These are phyloP conservation scores for Phymatocera aterrima DNA, from an alignment of 2,888 invertebrate genomes.

Conservation along the genomic window DNA sequence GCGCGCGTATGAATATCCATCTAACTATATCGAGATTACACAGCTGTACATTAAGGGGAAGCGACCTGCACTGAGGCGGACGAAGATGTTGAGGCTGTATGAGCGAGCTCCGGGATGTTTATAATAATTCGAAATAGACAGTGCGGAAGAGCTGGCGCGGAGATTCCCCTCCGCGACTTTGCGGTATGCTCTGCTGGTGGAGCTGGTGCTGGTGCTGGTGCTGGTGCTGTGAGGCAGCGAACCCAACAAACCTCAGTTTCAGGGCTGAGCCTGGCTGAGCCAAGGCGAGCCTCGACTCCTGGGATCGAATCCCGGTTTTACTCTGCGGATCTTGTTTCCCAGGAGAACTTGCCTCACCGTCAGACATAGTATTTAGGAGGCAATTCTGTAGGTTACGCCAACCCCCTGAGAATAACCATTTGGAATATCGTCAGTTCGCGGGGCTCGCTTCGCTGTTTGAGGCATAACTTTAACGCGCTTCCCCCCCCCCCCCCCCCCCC, in stretches of 20 bases:
- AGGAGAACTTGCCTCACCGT: neutral
- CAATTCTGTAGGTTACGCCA: slow-evolving; percentile 7
- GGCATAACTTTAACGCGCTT: too few species aligned
- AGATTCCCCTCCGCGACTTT: slow-evolving; percentile 29
- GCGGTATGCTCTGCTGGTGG: neutral
- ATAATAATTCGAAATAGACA: slow-evolving; percentile 57
- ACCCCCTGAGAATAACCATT: neutral
- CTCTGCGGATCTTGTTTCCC: neutral
- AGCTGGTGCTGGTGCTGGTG: too few species aligned
- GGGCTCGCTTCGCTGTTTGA: too few species aligned
- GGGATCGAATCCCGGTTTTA: slow-evolving; percentile 8
- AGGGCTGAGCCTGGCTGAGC: slow-evolving; percentile 14
- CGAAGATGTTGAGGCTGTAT: too few species aligned
- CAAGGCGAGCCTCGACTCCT: slow-evolving; percentile 10
- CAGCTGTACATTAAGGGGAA: too few species aligned
- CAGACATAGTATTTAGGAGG: slow-evolving; percentile 8
- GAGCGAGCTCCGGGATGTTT: slow-evolving; percentile 51
- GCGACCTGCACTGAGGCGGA: too few species aligned
- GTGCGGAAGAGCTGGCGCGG: slow-evolving; percentile 51
- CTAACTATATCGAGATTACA: too few species aligned
- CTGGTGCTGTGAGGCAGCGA: neutral
- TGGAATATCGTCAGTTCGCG: neutral
- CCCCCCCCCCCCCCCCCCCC: too few species aligned
- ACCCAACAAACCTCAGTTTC: slow-evolving; percentile 6
- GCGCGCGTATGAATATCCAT: too few species aligned